Evolutionary conservation across 2,888 invertebrate genomes (phyloP).

Genomic region (Bimastos eiseni): DNA sequence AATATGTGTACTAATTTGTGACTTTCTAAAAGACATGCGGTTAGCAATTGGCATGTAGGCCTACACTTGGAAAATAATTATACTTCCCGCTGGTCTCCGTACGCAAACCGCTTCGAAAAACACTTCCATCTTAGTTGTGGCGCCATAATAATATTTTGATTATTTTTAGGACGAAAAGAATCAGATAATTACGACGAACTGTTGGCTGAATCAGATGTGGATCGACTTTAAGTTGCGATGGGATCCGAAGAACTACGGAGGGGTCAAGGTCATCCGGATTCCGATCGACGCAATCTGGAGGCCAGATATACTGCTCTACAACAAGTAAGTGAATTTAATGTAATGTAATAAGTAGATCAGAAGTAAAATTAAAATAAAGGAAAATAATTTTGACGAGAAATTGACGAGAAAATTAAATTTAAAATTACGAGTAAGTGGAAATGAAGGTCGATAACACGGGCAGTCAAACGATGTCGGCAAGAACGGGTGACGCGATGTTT

Average conservation of each 20-base stretch:
- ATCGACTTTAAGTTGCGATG: slow-evolving; percentile 96
- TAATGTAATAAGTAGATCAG: not conserved
- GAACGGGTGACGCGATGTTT: too few relatives aligned
- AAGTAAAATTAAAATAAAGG: too few relatives aligned
- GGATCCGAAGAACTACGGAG: slow-evolving; percentile 94
- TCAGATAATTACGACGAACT: slow-evolving; percentile 35
- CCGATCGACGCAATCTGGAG: slow-evolving; percentile 96
- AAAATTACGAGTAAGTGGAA: not conserved
- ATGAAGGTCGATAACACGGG: not conserved
- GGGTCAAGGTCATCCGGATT: slow-evolving; percentile 87
- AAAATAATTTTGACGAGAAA: too few relatives aligned
- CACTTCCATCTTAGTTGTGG: too few relatives aligned
- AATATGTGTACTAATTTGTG: too few relatives aligned
- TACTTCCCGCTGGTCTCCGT: too few relatives aligned
- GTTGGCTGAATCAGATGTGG: slow-evolving; percentile 67
- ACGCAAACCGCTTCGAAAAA: too few relatives aligned
- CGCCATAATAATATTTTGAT: not conserved
- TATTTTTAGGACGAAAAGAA: slow-evolving; percentile 31
- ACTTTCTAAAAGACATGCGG: too few relatives aligned
- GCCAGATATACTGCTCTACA: slow-evolving; percentile 97
- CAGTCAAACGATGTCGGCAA: too few relatives aligned
- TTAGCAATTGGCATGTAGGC: too few relatives aligned
- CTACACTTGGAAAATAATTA: too few relatives aligned
- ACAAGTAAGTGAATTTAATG: not conserved
- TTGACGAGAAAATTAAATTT: too few relatives aligned